Evolutionary conservation across 2,797 vertebrate species (phyloP), one percentile per base, ranked within the genome.

Genomic region (Ibycter americanus): DNA sequence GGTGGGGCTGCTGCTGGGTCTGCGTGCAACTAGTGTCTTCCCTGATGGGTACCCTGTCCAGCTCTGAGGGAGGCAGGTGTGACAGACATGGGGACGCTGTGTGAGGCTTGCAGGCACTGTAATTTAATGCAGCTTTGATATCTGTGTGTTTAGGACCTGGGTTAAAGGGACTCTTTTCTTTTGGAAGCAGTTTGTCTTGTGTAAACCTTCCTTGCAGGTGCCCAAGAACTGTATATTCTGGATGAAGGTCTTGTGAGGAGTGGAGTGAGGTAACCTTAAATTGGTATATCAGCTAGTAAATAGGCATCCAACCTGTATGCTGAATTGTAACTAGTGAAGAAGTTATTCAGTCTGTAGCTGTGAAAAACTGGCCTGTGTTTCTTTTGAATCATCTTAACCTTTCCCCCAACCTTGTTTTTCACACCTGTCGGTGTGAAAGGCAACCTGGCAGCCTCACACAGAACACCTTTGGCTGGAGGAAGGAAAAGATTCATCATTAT

Each of bases 391-490:
- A 32, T 40, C 20, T 34, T n/a, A 58, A 54, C 8, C 6, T 59
- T 67, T 73, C 9, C n/a, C 59, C 16, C 9, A 54, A 18, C 20
- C 55, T 79, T 63, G 19, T n/a, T 56, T 83, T 70, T 68, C 11
- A 4, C 36, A 47, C 49, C 34, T 54, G 6, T 42, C 59, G 20
- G 32, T 66, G 15, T 11, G 20, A 74, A 38, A 44, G n/a, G 16
- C 29, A 8, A 15, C 1, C 20, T 44, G 71, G 13, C 52, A 85
- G 58, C 58, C 32, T 44, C 61, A 10, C 12, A 7, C 9, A 25
- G 21, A 55, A 32, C 2, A 0, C 22, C 31, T 76, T 55, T 1
- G 2, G 15, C 25, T 8, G 5, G 47, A 77, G 13, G 13, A 52
- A 56, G 36, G 29, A 32, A 76, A 32, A 42, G 14, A 12, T 87